Conservation (phyloP, 2,113 vertebrate species). For the Hoplias malabaricus region DNA sequence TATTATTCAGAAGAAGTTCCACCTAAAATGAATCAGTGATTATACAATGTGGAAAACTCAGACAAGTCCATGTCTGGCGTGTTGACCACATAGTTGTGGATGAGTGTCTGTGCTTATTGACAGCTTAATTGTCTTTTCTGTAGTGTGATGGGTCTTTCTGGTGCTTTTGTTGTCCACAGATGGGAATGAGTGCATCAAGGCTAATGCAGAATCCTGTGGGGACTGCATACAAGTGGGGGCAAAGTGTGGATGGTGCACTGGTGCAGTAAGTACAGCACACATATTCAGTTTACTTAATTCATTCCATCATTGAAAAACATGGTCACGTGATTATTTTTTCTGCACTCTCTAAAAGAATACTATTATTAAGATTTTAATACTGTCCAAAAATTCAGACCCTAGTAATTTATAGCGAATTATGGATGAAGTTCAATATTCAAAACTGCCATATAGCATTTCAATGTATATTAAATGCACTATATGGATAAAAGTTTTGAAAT, state of each 20-base stretch:
- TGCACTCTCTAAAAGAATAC: too few relatives aligned
- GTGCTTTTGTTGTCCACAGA: conserved; percentile 71
- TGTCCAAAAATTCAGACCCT: too few relatives aligned
- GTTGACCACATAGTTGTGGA: conserved; percentile 45
- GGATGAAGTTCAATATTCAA: too few relatives aligned
- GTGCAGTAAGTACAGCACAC: conserved; percentile 77
- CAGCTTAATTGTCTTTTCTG: background rate
- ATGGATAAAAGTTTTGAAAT: too few relatives aligned
- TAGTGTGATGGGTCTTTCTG: conserved; percentile 3
- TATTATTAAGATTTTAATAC: too few relatives aligned
- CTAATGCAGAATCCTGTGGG: conserved; percentile 95
- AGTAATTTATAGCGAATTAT: too few relatives aligned
- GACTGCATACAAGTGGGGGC: conserved; percentile 94
- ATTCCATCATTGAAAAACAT: background rate
- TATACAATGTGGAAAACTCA: conserved; percentile 56
- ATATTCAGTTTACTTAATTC: background rate
- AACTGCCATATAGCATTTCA: too few relatives aligned
- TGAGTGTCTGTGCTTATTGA: conserved; percentile 16
- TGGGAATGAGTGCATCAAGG: conserved; percentile 91
- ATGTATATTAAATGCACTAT: too few relatives aligned
- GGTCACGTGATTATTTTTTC: too few relatives aligned
- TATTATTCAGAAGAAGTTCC: conserved; percentile 41
- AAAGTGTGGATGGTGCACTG: conserved; percentile 93
- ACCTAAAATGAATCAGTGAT: conserved; percentile 21
- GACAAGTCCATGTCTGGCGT: conserved; percentile 53